These are phyloP conservation scores for Gorsachius magnificus DNA, from an alignment of 2,797 vertebrate species.

Conservation along the genomic window DNA sequence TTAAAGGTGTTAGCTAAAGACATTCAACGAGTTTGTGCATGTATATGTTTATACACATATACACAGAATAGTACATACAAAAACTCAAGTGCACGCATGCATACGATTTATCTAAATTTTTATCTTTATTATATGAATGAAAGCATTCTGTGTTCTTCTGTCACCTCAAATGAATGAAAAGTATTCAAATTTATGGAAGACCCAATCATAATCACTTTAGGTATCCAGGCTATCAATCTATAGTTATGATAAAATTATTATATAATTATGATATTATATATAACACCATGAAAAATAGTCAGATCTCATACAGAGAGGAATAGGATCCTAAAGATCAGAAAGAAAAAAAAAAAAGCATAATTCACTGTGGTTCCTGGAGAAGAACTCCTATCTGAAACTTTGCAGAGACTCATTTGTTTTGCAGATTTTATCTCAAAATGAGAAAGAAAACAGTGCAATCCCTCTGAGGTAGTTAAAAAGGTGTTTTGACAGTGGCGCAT, in stretches of 20 bases:
- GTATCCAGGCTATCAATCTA: neutral
- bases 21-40: neutral
- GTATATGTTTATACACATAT: neutral
- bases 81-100: neutral
- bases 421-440: neutral
- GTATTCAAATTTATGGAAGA: neutral
- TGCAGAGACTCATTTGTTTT: neutral
- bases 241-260: neutral
- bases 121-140: neutral
- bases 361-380: neutral
- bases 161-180: neutral
- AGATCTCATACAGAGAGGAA: neutral
- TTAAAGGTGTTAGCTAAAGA: neutral
- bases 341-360: fast-evolving
- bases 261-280: neutral
- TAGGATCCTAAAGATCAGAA: neutral
- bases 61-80: neutral
- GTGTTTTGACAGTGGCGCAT: conserved; percentile 17
- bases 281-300: neutral
- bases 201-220: neutral
- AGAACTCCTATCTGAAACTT: neutral
- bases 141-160: neutral
- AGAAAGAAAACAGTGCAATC: neutral
- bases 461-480: neutral
- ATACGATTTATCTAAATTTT: neutral